phyloP scores from a whole-genome alignment of 1,140 invertebrate genomes.

The Drosophila rufa region DNA sequence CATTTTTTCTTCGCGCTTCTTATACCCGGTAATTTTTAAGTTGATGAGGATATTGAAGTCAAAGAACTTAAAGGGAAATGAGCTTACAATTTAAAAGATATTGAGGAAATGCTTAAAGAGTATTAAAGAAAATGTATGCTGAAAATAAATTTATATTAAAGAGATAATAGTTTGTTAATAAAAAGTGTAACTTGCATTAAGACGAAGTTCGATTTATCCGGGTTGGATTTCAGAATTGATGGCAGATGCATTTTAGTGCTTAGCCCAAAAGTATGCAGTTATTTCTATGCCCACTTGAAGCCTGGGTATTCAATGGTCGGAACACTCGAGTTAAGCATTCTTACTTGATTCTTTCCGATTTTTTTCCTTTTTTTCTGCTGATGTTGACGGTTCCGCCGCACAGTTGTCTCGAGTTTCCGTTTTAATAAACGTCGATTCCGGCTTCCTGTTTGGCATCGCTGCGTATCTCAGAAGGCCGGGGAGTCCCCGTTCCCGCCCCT shows the following conservation, averaged over 20 bases:
- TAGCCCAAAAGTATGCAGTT: background rate
- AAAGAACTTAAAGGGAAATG: background rate
- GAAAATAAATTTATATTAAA: too few species aligned
- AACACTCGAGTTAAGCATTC: background rate
- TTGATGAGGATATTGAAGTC: background rate
- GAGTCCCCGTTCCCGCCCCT: constrained; percentile 2
- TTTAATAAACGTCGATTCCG: constrained; percentile 83
- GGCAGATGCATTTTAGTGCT: background rate
- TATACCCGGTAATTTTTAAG: background rate
- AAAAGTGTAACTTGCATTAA: too few species aligned
- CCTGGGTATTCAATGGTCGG: background rate
- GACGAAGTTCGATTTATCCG: too few species aligned
- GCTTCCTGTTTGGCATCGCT: constrained; percentile 77
- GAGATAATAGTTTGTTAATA: too few species aligned
- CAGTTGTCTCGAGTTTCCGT: constrained; percentile 82
- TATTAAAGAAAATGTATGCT: too few species aligned
- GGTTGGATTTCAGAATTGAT: too few species aligned
- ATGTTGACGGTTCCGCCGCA: constrained; percentile 59
- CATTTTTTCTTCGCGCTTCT: background rate
- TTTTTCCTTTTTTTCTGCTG: constrained; percentile 26
- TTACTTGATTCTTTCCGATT: background rate
- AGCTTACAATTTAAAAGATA: too few species aligned
- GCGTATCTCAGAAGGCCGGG: constrained; percentile 26
- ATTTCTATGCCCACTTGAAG: too few species aligned
- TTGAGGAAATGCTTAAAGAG: too few species aligned